phyloP scores from a whole-genome alignment of 2,113 vertebrate species.

The Pontoporia blainvillei region DNA sequence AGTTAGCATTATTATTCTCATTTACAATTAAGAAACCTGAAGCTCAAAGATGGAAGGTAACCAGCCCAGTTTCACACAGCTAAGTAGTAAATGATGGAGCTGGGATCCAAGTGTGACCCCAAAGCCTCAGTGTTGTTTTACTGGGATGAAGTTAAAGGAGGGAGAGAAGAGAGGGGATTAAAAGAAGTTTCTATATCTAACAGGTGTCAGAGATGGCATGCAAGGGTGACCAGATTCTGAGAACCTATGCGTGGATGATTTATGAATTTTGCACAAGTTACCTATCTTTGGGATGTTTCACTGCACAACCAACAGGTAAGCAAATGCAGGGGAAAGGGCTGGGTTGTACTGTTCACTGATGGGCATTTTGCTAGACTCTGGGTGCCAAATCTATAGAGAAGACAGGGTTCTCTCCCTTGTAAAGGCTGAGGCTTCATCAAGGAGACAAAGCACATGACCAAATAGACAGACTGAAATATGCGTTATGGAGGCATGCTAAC shows the following conservation, averaged over 20 bases:
- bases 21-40: background rate
- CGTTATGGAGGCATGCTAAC: background rate
- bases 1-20: background rate
- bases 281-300: background rate
- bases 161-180: background rate
- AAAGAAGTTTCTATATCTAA: background rate
- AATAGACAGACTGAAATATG: accelerated
- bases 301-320: background rate
- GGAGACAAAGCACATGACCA: background rate
- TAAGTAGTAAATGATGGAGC: background rate
- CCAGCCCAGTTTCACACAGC: background rate
- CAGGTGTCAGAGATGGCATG: background rate
- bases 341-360: background rate
- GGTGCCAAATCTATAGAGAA: background rate
- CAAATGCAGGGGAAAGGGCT: background rate
- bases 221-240: background rate
- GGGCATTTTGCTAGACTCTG: background rate
- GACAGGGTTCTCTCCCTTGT: background rate
- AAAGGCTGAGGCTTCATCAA: background rate
- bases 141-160: background rate
- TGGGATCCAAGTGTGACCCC: background rate
- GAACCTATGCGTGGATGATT: background rate
- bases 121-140: background rate
- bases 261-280: background rate
- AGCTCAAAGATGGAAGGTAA: background rate